A percentile compares a stretch with the other conserved stretches of the same genome.
phyloP scores from a whole-genome alignment of 1,140 invertebrate genomes.

The Nylanderia fulva region DNA sequence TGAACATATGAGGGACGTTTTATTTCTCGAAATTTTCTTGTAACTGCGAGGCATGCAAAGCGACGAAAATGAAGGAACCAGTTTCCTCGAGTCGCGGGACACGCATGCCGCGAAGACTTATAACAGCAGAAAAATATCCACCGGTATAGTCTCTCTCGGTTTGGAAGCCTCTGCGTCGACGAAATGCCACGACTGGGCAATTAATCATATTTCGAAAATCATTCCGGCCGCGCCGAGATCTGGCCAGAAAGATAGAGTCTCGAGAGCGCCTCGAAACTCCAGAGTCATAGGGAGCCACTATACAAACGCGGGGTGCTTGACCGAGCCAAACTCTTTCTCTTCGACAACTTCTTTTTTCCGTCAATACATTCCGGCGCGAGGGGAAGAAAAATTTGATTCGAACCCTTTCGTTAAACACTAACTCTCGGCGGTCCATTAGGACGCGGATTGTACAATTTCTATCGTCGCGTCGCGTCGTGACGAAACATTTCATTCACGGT shows the following conservation, averaged over 20 bases:
- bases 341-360: slow-evolving; percentile 63
- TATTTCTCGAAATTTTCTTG: not conserved
- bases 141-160: slow-evolving; percentile 8
- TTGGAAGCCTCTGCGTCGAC: slow-evolving; percentile 66
- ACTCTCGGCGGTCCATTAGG: not conserved
- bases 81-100: slow-evolving; percentile 35
- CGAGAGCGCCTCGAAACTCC: slow-evolving; percentile 78
- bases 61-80: slow-evolving; percentile 55
- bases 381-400: slow-evolving; percentile 44
- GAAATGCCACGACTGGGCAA: slow-evolving; percentile 83
- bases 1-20: not conserved
- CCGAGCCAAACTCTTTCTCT: slow-evolving; percentile 72
- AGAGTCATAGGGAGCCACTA: slow-evolving; percentile 83
- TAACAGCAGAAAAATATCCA: slow-evolving; percentile 65
- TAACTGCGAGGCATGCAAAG: not conserved
- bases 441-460: not conserved
- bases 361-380: slow-evolving; percentile 64
- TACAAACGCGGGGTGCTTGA: slow-evolving; percentile 71
- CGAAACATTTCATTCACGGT: slow-evolving; percentile 3
- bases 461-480: not conserved
- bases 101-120: slow-evolving; percentile 46
- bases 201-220: slow-evolving; percentile 87
- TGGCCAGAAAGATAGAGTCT: slow-evolving; percentile 70
- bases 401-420: slow-evolving; percentile 47
- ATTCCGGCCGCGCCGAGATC: slow-evolving; percentile 83